A percentile compares a stretch with the other conserved stretches of the same genome.
Conservation (phyloP, 1,140 invertebrate species). For the Cherax quadricarinatus region DNA sequence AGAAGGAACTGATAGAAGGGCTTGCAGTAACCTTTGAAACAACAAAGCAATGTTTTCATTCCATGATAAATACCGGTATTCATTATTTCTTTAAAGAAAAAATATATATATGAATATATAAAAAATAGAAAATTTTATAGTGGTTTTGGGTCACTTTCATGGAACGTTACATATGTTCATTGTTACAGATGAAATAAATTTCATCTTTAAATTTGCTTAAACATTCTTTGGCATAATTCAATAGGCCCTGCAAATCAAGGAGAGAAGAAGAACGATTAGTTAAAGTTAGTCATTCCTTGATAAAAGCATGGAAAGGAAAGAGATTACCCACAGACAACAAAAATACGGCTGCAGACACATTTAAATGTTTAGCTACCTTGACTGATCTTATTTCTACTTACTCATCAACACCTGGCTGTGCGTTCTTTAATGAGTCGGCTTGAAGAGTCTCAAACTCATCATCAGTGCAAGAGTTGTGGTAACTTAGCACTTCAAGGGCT, state of each 20-base stretch:
- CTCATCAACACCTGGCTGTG: constrained; percentile 78
- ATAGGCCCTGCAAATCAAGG: constrained; percentile 26
- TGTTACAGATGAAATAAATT: background rate
- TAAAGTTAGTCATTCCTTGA: constrained; percentile 8
- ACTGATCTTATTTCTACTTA: constrained; percentile 72
- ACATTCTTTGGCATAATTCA: constrained; percentile 36
- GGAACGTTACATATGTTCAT: constrained; percentile 5
- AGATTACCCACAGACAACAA: constrained; percentile 48
- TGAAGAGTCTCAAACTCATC: constrained; percentile 82
- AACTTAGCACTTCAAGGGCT: constrained; percentile 88
- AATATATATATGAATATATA: too few species aligned
- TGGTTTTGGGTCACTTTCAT: background rate
- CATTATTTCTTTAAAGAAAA: too few species aligned
- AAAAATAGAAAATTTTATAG: too few species aligned
- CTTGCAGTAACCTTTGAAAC: background rate
- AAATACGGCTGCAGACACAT: constrained; percentile 48
- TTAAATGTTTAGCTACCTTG: constrained; percentile 12
- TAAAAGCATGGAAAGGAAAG: constrained; percentile 57
- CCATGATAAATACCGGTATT: background rate
- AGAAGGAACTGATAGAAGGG: background rate
- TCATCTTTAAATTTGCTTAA: background rate
- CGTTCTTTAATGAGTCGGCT: constrained; percentile 67
- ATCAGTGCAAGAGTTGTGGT: constrained; percentile 87
- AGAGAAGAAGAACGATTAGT: constrained; percentile 37
- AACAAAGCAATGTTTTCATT: constrained; percentile 8